Conservation (phyloP, 1,140 invertebrate species). For the Agraylea sexmaculata region DNA sequence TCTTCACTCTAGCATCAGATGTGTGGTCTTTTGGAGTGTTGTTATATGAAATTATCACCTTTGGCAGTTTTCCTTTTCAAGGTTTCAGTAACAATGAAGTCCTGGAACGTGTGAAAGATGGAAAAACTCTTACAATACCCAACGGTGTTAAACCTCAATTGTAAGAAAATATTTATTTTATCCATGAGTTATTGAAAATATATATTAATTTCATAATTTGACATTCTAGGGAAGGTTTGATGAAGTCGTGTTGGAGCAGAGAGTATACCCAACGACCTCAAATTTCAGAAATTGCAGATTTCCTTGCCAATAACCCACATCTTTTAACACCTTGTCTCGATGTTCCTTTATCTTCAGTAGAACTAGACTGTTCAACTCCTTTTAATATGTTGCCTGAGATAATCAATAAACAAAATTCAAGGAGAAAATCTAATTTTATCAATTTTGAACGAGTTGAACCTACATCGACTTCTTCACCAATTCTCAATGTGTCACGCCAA, state of each 20-base stretch:
- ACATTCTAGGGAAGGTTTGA: conserved; percentile 51
- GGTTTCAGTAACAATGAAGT: conserved; percentile 77
- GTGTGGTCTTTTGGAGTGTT: conserved; percentile 80
- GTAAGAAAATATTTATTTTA: conserved; percentile 44
- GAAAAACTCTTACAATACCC: conserved; percentile 60
- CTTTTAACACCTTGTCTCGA: conserved; percentile 69
- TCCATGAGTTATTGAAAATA: conserved; percentile 8
- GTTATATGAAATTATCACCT: conserved; percentile 75
- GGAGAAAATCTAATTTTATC: too few relatives aligned
- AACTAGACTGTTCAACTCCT: conserved; percentile 31
- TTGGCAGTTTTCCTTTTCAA: conserved; percentile 80
- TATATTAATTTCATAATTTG: conserved; percentile 3
- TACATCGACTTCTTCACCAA: conserved; percentile 8
- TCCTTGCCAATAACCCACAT: conserved; percentile 62
- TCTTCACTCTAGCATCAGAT: conserved; percentile 76
- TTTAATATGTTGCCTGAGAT: conserved; percentile 15
- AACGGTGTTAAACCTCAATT: conserved; percentile 60
- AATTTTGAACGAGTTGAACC: too few relatives aligned
- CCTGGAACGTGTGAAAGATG: conserved; percentile 63
- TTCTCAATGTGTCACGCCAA: conserved; percentile 14
- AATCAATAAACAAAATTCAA: conserved; percentile 8
- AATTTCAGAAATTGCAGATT: conserved; percentile 67
- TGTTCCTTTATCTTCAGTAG: conserved; percentile 58
- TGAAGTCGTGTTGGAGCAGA: conserved; percentile 65
- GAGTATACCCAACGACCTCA: conserved; percentile 58